Percentiles rank a stretch among this genome's conserved stretches.
Evolutionary conservation across 2,888 invertebrate species (phyloP).

Genomic region (Lasioglossum calceatum): DNA sequence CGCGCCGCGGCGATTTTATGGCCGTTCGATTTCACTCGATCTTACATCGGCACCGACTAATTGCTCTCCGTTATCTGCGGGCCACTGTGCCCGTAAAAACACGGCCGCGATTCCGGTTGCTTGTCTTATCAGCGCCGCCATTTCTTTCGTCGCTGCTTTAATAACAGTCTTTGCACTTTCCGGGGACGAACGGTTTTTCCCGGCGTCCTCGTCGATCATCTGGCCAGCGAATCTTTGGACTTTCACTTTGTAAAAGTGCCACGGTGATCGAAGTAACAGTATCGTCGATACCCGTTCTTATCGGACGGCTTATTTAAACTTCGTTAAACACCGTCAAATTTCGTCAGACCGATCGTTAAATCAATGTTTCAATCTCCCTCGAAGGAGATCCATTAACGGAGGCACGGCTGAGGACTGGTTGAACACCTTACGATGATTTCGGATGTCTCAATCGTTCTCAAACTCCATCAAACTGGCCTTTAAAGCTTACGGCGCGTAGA

Average conservation of each 20-base stretch:
- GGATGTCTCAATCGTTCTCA: background rate
- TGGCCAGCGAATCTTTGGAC: background rate
- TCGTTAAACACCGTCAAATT: background rate
- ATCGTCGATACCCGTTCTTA: background rate
- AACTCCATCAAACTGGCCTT: background rate
- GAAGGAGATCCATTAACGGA: background rate
- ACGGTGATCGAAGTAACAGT: background rate
- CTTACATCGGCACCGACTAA: slow-evolving; percentile 52
- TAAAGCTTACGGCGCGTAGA: background rate
- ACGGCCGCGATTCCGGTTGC: slow-evolving; percentile 23
- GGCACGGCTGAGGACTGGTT: background rate
- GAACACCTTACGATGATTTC: background rate
- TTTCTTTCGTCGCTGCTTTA: slow-evolving; percentile 21
- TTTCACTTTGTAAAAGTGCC: background rate
- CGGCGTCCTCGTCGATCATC: background rate
- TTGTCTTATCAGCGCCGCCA: slow-evolving; percentile 39
- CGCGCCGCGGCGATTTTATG: slow-evolving; percentile 31
- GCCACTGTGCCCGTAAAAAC: slow-evolving; percentile 31
- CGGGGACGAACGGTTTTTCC: background rate
- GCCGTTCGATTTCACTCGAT: slow-evolving; percentile 41
- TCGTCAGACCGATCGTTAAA: background rate
- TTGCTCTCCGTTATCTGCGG: slow-evolving; percentile 45
- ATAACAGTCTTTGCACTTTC: slow-evolving; percentile 11
- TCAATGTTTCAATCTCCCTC: background rate
- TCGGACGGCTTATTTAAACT: background rate